Conservation (phyloP, 2,888 invertebrate genomes). For the Eubasilissa splendida region DNA sequence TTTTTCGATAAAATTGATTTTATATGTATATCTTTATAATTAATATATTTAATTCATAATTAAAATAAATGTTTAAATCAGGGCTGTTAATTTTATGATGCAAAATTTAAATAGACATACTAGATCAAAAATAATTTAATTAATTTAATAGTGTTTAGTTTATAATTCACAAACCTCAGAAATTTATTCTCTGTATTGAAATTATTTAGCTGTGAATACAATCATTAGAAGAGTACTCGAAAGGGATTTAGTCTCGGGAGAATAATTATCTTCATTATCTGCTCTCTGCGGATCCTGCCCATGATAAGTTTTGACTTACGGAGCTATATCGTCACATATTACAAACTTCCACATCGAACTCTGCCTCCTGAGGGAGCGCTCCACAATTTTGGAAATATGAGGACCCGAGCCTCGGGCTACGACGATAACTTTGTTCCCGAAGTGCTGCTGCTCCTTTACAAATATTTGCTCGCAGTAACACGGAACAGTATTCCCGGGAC, state of each 20-base stretch:
- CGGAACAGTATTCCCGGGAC: not conserved
- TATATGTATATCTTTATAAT: too few species aligned
- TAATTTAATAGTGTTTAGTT: too few species aligned
- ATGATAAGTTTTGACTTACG: slow-evolving; percentile 36
- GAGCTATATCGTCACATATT: slow-evolving; percentile 33
- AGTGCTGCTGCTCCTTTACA: not conserved
- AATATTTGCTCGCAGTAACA: slow-evolving; percentile 14
- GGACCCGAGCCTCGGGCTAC: slow-evolving; percentile 12
- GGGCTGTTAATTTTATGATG: too few species aligned
- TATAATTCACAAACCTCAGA: too few species aligned
- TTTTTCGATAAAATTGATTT: too few species aligned
- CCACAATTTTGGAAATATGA: slow-evolving; percentile 15
- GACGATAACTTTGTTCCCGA: slow-evolving; percentile 24
- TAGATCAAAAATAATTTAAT: too few species aligned
- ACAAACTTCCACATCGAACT: slow-evolving; percentile 12
- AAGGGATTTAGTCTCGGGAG: not conserved
- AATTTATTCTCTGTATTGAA: too few species aligned
- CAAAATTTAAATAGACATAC: too few species aligned
- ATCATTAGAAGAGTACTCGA: too few species aligned
- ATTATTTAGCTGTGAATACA: too few species aligned
- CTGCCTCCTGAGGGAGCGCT: slow-evolving; percentile 15
- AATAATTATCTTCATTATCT: slow-evolving; percentile 27
- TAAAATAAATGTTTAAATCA: too few species aligned
- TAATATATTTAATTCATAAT: too few species aligned
- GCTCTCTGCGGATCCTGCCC: slow-evolving; percentile 5